These are phyloP conservation scores for Harpagoxenus sublaevis DNA, from an alignment of 2,888 invertebrate species.

Conservation along the genomic window DNA sequence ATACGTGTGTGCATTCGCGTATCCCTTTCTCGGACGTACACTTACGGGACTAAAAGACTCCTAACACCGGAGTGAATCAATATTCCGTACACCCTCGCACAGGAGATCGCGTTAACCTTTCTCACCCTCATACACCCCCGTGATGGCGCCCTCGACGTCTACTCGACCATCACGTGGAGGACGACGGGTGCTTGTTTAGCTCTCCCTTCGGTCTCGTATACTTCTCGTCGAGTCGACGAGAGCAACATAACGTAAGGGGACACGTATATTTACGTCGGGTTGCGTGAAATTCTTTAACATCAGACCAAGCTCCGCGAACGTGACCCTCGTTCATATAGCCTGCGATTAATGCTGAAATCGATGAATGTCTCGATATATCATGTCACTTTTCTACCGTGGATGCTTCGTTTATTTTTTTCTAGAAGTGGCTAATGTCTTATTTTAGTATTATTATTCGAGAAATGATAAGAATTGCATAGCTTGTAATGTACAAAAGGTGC, in stretches of 20 bases:
- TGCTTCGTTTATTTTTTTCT: not conserved
- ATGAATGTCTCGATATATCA: not conserved
- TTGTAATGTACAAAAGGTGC: not conserved
- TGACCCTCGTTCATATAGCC: not conserved
- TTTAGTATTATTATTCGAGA: not conserved
- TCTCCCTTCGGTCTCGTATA: slow-evolving; percentile 34
- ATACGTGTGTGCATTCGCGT: slow-evolving; percentile 10
- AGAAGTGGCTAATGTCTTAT: not conserved
- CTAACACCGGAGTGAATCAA: slow-evolving; percentile 70
- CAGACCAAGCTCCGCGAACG: not conserved
- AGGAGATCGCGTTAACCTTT: slow-evolving; percentile 76
- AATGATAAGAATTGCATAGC: not conserved
- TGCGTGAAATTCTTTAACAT: slow-evolving; percentile 29
- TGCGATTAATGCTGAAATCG: slow-evolving; percentile 6
- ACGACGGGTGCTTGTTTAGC: slow-evolving; percentile 45
- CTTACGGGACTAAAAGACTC: slow-evolving; percentile 49
- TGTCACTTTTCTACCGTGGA: not conserved
- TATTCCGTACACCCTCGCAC: slow-evolving; percentile 68
- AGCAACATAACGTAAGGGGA: slow-evolving; percentile 29
- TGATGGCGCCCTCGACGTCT: slow-evolving; percentile 59
- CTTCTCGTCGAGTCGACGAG: slow-evolving; percentile 19
- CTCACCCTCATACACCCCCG: slow-evolving; percentile 61
- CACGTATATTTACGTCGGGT: slow-evolving; percentile 45
- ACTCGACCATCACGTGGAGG: slow-evolving; percentile 40
- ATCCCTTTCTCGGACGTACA: slow-evolving; percentile 37